Evolutionary conservation across 2,888 invertebrate genomes (phyloP).

Genomic region (Escarpia spicata): DNA sequence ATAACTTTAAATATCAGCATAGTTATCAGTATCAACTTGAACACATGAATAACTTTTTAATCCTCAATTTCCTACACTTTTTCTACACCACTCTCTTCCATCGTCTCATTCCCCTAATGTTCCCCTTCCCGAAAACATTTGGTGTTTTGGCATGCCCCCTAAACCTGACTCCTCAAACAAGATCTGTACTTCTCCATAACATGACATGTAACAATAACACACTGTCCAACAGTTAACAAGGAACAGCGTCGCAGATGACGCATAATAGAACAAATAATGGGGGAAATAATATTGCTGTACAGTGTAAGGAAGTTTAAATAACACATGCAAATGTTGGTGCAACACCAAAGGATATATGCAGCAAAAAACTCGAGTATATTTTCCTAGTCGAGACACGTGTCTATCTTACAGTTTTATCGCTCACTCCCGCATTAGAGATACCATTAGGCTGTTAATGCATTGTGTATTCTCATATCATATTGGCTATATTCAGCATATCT

Average conservation of each 20-base stretch:
- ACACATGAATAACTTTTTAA: neutral
- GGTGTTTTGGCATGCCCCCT: neutral
- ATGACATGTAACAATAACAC: neutral
- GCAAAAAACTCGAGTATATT: neutral
- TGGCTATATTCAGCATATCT: too few species aligned
- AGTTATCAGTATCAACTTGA: neutral
- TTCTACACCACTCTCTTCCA: neutral
- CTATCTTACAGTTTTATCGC: neutral
- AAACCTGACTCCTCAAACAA: neutral
- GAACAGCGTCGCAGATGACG: neutral
- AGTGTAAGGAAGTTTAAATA: neutral
- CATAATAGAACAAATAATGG: neutral
- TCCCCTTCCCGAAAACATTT: neutral
- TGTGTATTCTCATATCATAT: too few species aligned
- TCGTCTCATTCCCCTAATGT: neutral
- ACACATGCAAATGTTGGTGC: neutral
- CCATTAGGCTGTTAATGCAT: too few species aligned
- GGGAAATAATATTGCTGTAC: neutral
- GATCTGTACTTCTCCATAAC: neutral
- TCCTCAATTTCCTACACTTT: neutral
- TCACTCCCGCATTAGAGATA: too few species aligned
- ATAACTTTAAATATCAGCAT: too few species aligned
- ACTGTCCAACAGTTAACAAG: neutral
- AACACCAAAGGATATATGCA: neutral
- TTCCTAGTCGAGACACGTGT: neutral